Evolutionary conservation across 2,113 vertebrate genomes (phyloP).

Genomic region (Megatriorchis doriae): DNA sequence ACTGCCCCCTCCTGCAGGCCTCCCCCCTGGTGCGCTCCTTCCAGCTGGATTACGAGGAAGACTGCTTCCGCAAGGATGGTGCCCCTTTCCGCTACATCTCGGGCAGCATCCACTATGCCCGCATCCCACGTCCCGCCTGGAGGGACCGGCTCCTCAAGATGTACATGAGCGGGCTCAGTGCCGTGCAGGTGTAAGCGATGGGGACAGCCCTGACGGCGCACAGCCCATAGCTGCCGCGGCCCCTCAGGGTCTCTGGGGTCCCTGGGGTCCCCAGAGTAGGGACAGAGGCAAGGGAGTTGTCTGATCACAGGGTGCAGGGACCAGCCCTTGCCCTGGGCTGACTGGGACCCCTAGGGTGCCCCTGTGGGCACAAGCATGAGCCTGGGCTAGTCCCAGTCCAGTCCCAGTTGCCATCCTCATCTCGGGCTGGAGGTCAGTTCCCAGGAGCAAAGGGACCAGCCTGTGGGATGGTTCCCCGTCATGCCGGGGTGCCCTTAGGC

Average conservation of each 20-base stretch:
- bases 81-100: slow-evolving; percentile 88
- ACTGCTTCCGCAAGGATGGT: slow-evolving; percentile 87
- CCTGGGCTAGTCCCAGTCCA: not conserved
- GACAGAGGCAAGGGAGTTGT: not conserved
- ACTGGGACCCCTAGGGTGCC: not conserved
- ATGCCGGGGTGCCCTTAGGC: fast-evolving
- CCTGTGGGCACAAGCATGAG: not conserved
- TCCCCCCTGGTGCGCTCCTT: slow-evolving; percentile 67
- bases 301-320: not conserved
- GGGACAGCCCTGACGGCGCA: fast-evolving
- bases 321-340: not conserved
- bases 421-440: not conserved
- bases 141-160: slow-evolving; percentile 90
- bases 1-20: not conserved
- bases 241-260: not conserved
- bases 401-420: not conserved
- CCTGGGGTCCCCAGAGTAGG: not conserved
- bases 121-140: slow-evolving; percentile 87
- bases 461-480: not conserved
- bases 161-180: slow-evolving; percentile 89
- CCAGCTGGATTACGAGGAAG: slow-evolving; percentile 78
- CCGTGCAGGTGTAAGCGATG: slow-evolving; percentile 86
- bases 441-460: not conserved
- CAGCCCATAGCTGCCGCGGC: not conserved
- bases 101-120: slow-evolving; percentile 92